Percentiles rank a stretch among this genome's conserved stretches.
These are phyloP conservation scores for Edolisoma coerulescens DNA, from an alignment of 2,113 vertebrate species.

Conservation along the genomic window DNA sequence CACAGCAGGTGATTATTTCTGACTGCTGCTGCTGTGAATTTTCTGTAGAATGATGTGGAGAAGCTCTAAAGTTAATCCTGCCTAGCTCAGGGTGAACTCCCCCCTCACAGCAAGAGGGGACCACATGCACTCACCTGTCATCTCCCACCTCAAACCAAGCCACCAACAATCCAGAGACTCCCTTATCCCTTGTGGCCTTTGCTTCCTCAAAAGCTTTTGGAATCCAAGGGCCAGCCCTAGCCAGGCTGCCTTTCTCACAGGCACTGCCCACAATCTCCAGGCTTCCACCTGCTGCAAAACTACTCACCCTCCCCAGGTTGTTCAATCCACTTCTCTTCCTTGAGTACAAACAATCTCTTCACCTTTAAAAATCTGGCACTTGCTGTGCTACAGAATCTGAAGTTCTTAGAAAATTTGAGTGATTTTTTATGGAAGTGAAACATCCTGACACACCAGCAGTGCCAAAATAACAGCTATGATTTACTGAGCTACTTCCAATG, in stretches of 20 bases:
- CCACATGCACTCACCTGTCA: no score
- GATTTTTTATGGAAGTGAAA: background rate
- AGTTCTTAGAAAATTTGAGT: background rate
- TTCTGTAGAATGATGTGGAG: background rate
- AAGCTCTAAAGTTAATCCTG: background rate
- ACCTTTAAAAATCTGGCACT: background rate
- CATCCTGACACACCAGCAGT: background rate
- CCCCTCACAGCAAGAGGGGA: background rate
- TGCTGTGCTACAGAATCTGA: background rate
- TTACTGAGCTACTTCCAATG: background rate
- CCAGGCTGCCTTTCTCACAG: background rate
- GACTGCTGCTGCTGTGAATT: background rate
- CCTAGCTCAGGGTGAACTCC: background rate
- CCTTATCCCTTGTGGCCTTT: background rate
- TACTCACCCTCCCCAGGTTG: background rate
- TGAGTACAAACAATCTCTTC: background rate
- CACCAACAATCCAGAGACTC: background rate
- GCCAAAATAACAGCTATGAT: background rate
- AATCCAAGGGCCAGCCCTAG: background rate
- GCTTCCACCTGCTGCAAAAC: background rate
- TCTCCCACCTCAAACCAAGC: background rate
- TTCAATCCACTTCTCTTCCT: background rate
- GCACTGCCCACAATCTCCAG: background rate
- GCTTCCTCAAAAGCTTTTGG: background rate
- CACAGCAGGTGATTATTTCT: background rate